Base-by-base conservation (phyloP, 2,797 vertebrate species). In the Acrocephalus scirpaceus region DNA sequence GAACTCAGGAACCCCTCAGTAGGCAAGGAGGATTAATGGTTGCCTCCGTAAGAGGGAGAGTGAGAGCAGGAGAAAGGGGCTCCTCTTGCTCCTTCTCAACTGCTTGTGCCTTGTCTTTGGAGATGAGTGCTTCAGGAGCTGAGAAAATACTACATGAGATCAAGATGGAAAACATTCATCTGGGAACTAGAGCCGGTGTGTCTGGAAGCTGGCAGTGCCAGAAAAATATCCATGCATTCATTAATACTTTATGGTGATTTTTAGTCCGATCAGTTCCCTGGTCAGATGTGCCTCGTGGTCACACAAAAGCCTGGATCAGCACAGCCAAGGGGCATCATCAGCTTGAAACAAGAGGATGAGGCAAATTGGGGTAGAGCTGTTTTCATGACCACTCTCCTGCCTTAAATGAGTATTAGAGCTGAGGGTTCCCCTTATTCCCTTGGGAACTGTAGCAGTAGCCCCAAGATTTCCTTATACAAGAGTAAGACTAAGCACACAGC, bases 41-140 rank as follows among this genome's bases (percentile, higher is more conserved):
- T 25, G 30, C 26, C 22, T 64, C 13, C 12, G 34, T 18, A 1
- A 14, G 14, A 22, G 7, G 12, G 21, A 25, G 16, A 69, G 30
- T 0, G 0, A 75, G 27, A 60, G 38, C 7, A 14, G n/a, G 23
- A 67, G 30, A 17, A 85, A 45, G 13, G 22, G 13, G 3, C 7
- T 48, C 2, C 1, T n/a, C 78, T 69, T 56, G 27, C 25, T 11
- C 12, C 50, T 81, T 19, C 45, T 72, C 1, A 1, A 19, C 16
- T 81, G 7, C 54, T 65, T 81, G 17, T 73, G 60, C 48, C n/a
- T 75, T 65, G 8, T 30, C 22, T 65, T 76, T 79, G 60, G 32
- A 86, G 54, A 34, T 2, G 4, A 30, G 16, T 36, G 8, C 15
- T 70, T 76, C 42, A 50, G 40, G 23, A 79, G 13, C 60, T 66